These are phyloP conservation scores for Sinodicranocentrus sp. DNA, from an alignment of 2,888 invertebrate species.

Conservation along the genomic window DNA sequence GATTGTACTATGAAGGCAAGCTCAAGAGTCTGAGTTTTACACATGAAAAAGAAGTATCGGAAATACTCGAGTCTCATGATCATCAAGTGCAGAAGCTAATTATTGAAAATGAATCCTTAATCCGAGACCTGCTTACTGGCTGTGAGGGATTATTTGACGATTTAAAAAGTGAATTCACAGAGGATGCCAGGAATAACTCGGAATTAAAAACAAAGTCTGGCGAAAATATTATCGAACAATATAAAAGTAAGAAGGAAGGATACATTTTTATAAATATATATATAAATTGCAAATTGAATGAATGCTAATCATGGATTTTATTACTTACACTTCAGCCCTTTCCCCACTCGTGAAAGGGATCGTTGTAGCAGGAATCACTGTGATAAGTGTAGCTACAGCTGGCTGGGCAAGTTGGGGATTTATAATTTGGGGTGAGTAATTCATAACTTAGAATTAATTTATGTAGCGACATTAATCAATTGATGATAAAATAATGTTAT, in stretches of 20 bases:
- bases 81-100: constrained; percentile 34
- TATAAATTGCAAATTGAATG: no score
- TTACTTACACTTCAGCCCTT: constrained; percentile 42
- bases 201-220: constrained; percentile 52
- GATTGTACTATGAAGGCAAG: constrained; percentile 46
- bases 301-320: no score
- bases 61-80: constrained; percentile 35
- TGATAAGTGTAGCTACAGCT: constrained; percentile 55
- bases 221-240: constrained; percentile 47
- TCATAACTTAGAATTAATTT: background rate
- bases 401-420: constrained; percentile 68
- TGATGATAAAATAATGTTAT: background rate
- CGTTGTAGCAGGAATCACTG: constrained; percentile 47
- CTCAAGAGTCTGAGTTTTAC: constrained; percentile 21
- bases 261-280: no score
- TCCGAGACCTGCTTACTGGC: constrained; percentile 55
- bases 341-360: constrained; percentile 50
- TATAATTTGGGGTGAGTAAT: constrained; percentile 64
- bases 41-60: constrained; percentile 50
- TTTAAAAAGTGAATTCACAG: constrained; percentile 44
- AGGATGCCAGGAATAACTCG: constrained; percentile 30
- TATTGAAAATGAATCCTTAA: constrained; percentile 47
- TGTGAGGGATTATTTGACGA: constrained; percentile 65
- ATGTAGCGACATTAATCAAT: background rate
- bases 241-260: constrained; percentile 41